These are phyloP conservation scores for Lasius platythorax DNA, from an alignment of 2,888 invertebrate genomes.

Conservation along the genomic window DNA sequence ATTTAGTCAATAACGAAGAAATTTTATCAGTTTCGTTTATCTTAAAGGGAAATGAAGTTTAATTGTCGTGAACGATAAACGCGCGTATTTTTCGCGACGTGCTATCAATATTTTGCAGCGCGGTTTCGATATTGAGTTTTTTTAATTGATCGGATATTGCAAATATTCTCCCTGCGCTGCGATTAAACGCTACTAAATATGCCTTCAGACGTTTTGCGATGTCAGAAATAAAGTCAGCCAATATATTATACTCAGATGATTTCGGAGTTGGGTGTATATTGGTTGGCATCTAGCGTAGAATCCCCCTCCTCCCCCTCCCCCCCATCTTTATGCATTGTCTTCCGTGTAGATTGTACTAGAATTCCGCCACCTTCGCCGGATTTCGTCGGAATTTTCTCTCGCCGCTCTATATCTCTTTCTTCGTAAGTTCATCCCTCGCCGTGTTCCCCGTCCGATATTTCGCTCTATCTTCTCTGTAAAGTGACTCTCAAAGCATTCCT, in stretches of 20 bases:
- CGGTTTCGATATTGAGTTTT: not conserved
- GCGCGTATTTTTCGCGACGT: not conserved
- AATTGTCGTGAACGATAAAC: not conserved
- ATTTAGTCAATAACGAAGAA: not conserved
- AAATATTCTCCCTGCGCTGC: not conserved
- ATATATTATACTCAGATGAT: conserved; percentile 60
- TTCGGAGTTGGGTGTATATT: conserved; percentile 54
- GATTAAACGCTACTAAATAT: not conserved
- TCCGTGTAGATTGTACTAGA: conserved; percentile 59
- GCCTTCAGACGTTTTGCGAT: conserved; percentile 3
- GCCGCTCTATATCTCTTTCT: conserved; percentile 32
- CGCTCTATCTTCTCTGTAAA: conserved; percentile 13
- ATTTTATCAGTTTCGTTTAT: conserved; percentile 5
- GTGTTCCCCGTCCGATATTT: conserved; percentile 3
- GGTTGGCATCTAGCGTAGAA: conserved; percentile 62
- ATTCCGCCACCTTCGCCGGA: conserved; percentile 60
- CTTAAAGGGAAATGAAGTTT: not conserved
- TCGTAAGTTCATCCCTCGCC: not conserved
- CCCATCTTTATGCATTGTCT: conserved; percentile 57
- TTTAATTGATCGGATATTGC: not conserved
- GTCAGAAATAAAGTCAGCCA: conserved; percentile 38
- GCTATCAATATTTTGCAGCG: not conserved
- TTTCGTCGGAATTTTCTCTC: conserved; percentile 29
- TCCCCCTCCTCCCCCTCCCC: conserved; percentile 58
- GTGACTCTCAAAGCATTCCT: conserved; percentile 65